Conservation (phyloP, 2,797 vertebrate species). For the Phalloptychus januarius region DNA sequence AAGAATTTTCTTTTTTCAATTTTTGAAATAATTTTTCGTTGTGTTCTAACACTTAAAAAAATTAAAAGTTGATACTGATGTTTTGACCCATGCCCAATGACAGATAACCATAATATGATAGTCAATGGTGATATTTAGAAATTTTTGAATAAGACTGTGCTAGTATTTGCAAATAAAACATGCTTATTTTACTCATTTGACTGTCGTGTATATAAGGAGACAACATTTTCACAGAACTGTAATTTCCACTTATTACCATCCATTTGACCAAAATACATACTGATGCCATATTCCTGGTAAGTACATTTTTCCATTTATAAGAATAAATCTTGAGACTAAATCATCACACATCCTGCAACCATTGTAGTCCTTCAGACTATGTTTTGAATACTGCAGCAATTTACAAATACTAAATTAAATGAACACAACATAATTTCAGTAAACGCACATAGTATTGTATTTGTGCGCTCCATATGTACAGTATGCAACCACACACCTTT, state of each 20-base stretch:
- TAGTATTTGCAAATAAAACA: neutral
- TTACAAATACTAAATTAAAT: neutral
- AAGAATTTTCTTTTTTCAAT: neutral
- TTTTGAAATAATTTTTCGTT: neutral
- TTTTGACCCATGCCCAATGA: neutral
- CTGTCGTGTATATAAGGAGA: neutral
- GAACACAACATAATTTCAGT: neutral
- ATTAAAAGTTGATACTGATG: neutral
- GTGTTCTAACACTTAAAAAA: neutral
- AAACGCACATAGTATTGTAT: slow-evolving; percentile 38
- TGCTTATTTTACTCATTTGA: neutral
- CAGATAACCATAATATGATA: neutral
- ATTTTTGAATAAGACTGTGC: neutral
- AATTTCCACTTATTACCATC: neutral
- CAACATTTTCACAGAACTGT: neutral
- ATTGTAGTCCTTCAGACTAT: neutral
- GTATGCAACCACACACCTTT: slow-evolving; percentile 48
- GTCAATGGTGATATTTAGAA: neutral
- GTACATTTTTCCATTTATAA: neutral
- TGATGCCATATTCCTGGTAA: neutral
- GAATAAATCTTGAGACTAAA: neutral
- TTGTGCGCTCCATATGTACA: slow-evolving; percentile 45
- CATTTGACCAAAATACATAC: neutral
- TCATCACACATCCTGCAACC: neutral
- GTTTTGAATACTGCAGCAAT: neutral